Evolutionary conservation across 1,140 invertebrate genomes (phyloP).

Genomic region (Eupristina koningsbergeri): DNA sequence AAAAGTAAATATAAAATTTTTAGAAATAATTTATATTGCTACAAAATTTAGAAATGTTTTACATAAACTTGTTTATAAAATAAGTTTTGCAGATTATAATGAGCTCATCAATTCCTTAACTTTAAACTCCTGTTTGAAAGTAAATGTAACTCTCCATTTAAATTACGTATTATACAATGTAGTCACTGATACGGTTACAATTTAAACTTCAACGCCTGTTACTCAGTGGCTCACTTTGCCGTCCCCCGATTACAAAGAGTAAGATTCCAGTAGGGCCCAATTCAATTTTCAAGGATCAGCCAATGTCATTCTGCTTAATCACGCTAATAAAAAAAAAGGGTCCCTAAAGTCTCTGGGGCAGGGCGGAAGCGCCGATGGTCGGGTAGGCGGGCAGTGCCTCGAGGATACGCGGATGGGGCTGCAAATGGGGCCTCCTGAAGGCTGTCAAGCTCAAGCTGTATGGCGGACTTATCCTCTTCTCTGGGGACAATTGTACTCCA

Average conservation of each 20-base stretch:
- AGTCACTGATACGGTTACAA: no score
- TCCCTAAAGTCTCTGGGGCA: constrained; percentile 12
- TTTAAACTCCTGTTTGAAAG: no score
- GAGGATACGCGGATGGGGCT: constrained; percentile 60
- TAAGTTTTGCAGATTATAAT: no score
- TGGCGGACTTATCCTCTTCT: neutral
- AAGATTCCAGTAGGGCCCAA: neutral
- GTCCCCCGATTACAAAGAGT: neutral
- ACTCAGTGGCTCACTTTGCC: neutral
- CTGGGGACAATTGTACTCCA: neutral
- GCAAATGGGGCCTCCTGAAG: constrained; percentile 15
- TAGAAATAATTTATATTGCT: neutral
- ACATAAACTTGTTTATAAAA: no score
- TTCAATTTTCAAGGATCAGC: no score
- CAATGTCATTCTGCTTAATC: neutral
- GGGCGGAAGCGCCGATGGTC: neutral
- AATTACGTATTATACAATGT: no score
- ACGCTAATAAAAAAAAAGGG: constrained; percentile 28
- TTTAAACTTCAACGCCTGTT: neutral
- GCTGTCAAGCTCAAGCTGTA: neutral
- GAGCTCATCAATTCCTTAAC: no score
- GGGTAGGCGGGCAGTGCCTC: constrained; percentile 67
- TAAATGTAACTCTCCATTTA: no score
- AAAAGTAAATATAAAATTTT: neutral
- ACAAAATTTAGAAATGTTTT: neutral